These are phyloP conservation scores for Cerastoderma edule DNA, from an alignment of 2,888 invertebrate genomes.

Conservation along the genomic window DNA sequence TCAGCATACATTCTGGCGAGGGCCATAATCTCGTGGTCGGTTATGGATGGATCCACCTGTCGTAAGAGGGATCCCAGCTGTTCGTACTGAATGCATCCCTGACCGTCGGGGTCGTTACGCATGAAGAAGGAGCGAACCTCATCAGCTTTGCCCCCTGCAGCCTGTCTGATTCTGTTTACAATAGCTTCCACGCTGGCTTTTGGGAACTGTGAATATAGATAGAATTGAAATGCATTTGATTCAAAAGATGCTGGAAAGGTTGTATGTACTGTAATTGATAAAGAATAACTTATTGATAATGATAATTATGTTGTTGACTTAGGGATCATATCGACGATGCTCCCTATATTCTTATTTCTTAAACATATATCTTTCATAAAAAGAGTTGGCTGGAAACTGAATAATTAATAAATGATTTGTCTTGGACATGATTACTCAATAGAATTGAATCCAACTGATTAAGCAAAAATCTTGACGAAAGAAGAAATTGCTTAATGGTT, in stretches of 20 bases:
- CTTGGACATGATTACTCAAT: too few relatives aligned
- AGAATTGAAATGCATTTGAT: background rate
- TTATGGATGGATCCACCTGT: conserved; percentile 67
- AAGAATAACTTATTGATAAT: background rate
- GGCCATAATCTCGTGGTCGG: conserved; percentile 81
- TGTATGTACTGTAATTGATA: background rate
- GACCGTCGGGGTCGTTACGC: conserved; percentile 73
- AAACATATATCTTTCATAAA: too few relatives aligned
- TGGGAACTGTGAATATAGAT: conserved; percentile 68
- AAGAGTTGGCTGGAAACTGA: too few relatives aligned
- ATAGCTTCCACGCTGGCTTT: conserved; percentile 74
- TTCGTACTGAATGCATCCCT: conserved; percentile 70
- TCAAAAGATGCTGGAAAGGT: background rate
- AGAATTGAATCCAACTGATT: too few relatives aligned
- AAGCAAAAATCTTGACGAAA: too few relatives aligned
- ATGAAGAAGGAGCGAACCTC: conserved; percentile 77
- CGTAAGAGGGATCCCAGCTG: conserved; percentile 72
- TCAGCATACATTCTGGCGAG: conserved; percentile 77
- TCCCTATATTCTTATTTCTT: too few relatives aligned
- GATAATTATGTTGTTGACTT: background rate
- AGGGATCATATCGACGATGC: conserved; percentile 5
- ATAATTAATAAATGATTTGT: too few relatives aligned
- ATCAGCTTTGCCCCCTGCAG: conserved; percentile 70
- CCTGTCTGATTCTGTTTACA: conserved; percentile 66
- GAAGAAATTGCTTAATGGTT: too few relatives aligned